These are phyloP conservation scores for Pyrgus malvae DNA, from an alignment of 2,888 invertebrate species.

Conservation along the genomic window DNA sequence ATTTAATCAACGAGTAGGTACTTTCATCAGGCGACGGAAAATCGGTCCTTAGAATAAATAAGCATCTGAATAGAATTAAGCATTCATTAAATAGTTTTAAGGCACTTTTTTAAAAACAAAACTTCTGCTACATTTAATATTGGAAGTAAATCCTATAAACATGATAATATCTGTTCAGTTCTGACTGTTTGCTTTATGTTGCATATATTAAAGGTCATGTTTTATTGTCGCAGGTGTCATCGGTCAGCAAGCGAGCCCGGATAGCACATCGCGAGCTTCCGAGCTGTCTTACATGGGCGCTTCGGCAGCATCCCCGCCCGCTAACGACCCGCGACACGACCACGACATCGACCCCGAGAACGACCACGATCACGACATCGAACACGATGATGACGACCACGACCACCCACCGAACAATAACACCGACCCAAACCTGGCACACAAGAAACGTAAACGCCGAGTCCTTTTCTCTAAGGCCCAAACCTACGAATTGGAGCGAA, in stretches of 20 bases:
- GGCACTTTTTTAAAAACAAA: no score
- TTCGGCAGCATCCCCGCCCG: conserved; percentile 63
- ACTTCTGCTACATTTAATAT: no score
- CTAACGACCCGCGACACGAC: conserved; percentile 55
- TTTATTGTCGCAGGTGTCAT: conserved; percentile 58
- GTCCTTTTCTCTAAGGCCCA: conserved; percentile 99
- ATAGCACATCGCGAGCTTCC: conserved; percentile 93
- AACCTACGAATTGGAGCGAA: conserved; percentile 96
- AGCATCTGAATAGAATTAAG: no score
- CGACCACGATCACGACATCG: conserved; percentile 80
- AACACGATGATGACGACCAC: conserved; percentile 81
- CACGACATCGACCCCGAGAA: conserved; percentile 58
- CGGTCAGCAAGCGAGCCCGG: conserved; percentile 90
- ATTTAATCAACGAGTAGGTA: no score
- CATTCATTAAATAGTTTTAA: no score
- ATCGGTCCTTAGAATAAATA: no score
- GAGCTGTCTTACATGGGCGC: conserved; percentile 84
- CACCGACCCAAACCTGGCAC: conserved; percentile 75
- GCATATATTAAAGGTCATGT: background rate
- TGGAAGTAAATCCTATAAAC: no score
- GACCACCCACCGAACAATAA: conserved; percentile 60
- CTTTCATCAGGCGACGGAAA: no score
- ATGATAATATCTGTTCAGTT: no score
- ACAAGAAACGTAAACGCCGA: conserved; percentile 96
- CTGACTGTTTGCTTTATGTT: no score